A percentile compares a stretch with the other conserved stretches of the same genome.
phyloP scores from a whole-genome alignment of 2,797 vertebrate genomes.

The Pempheris klunzingeri region DNA sequence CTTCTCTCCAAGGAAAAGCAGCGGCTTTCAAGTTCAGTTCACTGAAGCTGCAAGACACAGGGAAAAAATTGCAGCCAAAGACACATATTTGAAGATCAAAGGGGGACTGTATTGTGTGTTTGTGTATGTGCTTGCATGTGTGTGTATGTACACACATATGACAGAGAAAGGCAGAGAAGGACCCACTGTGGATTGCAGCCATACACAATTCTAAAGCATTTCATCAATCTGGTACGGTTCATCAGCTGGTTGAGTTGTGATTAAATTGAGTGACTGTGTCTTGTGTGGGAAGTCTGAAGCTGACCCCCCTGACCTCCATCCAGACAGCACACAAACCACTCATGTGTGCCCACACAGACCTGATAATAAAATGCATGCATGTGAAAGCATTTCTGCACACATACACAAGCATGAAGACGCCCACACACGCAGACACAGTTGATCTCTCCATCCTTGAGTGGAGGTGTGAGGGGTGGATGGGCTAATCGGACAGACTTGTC shows the following conservation, averaged over 20 bases:
- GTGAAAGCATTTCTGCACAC: constrained; percentile 44
- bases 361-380: constrained; percentile 39
- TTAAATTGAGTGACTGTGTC: constrained; percentile 64
- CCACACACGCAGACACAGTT: constrained; percentile 7
- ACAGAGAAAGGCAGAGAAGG: constrained; percentile 14
- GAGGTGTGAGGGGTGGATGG: constrained; percentile 67
- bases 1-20: constrained; percentile 64
- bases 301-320: constrained; percentile 57
- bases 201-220: constrained; percentile 56
- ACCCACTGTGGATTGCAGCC: constrained; percentile 53
- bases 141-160: constrained; percentile 2
- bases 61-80: constrained; percentile 59
- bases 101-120: constrained; percentile 49
- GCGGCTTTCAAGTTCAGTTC: constrained; percentile 73
- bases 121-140: constrained; percentile 38
- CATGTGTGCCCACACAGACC: constrained; percentile 26
- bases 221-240: constrained; percentile 40
- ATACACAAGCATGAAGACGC: constrained; percentile 15
- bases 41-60: constrained; percentile 73
- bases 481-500: constrained; percentile 75
- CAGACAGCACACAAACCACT: constrained; percentile 33
- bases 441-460: constrained; percentile 60
- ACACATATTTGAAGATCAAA: constrained; percentile 77
- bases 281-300: constrained; percentile 53
- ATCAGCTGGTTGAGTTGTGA: constrained; percentile 63